phyloP scores from a whole-genome alignment of 2,888 invertebrate species.

The Bruchidius siliquastri region DNA sequence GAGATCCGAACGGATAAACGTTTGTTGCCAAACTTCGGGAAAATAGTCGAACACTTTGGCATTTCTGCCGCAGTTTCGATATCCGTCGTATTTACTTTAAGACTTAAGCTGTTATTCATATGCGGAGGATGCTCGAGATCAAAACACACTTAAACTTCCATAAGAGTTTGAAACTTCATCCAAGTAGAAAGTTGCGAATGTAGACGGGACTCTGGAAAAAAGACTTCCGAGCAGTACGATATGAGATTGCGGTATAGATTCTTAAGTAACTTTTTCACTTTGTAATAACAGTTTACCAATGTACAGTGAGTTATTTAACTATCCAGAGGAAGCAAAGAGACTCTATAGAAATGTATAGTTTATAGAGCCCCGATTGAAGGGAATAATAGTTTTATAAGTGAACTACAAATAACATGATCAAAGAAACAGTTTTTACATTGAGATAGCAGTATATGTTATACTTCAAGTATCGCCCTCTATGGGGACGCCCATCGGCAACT shows the following conservation, averaged over 20 bases:
- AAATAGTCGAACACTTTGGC: not conserved
- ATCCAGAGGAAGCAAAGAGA: no score
- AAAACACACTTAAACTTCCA: constrained; percentile 15
- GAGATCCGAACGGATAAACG: not conserved
- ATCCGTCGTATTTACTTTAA: constrained; percentile 1
- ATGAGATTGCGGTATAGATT: not conserved
- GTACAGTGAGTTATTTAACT: no score
- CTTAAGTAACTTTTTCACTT: not conserved
- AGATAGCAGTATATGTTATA: no score
- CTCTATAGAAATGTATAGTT: no score
- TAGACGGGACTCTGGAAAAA: not conserved
- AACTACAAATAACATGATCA: no score
- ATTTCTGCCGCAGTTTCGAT: not conserved
- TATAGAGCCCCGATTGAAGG: no score
- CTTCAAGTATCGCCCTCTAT: no score
- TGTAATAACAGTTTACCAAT: no score
- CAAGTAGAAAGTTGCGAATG: constrained; percentile 1
- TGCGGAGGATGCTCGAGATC: constrained; percentile 16
- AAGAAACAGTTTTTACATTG: no score
- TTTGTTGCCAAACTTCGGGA: not conserved
- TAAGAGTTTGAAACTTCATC: constrained; percentile 8
- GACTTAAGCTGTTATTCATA: constrained; percentile 16
- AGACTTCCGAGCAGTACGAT: not conserved
- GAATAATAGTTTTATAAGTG: no score
- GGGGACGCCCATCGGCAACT: no score